A percentile compares a stretch with the other conserved stretches of the same genome.
Conservation (phyloP, 2,797 vertebrate genomes). For the Salmo trutta region DNA sequence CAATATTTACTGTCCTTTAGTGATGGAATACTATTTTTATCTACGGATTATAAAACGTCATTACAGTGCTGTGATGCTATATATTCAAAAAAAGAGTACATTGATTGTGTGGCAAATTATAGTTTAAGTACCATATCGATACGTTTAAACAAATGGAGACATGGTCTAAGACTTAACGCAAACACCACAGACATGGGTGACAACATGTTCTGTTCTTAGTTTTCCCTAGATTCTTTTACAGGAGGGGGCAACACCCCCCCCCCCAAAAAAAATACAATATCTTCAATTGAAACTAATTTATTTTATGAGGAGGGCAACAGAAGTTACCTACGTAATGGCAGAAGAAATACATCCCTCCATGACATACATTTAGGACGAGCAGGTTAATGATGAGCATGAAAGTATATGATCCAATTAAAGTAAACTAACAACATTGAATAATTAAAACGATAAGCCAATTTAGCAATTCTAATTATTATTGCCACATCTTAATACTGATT, state of each 20-base stretch:
- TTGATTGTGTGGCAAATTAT: not conserved
- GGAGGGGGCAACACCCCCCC: no score
- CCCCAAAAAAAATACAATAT: no score
- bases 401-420: constrained; percentile 43
- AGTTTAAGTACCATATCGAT: not conserved
- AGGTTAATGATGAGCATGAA: not conserved
- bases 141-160: not conserved
- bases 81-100: not conserved
- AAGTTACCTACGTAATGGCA: no score
- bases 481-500: constrained; percentile 49
- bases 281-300: no score
- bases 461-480: constrained; percentile 57
- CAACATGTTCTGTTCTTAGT: no score
- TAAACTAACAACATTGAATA: constrained; percentile 52
- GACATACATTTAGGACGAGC: no score
- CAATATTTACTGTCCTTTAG: not conserved
- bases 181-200: not conserved
- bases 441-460: constrained; percentile 45
- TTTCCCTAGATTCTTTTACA: no score
- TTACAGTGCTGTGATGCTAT: not conserved
- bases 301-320: no score
- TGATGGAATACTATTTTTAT: not conserved
- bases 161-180: not conserved
- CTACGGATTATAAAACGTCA: not conserved
- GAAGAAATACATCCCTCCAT: no score